These are phyloP conservation scores for Suricata suricatta DNA, from an alignment of 2,113 vertebrate genomes.

Conservation along the genomic window DNA sequence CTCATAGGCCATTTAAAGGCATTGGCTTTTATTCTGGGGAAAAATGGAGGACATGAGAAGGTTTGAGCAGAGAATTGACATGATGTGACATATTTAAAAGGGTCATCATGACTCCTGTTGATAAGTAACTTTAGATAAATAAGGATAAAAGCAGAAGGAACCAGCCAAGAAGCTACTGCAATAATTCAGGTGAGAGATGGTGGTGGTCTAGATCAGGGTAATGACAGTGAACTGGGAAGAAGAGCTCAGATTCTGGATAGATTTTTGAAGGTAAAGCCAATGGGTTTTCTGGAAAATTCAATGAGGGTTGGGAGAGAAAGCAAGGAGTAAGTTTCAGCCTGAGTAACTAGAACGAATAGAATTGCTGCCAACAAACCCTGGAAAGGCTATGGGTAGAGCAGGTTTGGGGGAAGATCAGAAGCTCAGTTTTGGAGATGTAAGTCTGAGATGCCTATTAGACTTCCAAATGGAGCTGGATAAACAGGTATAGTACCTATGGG, in stretches of 20 bases:
- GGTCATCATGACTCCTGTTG: neutral
- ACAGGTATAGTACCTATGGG: neutral
- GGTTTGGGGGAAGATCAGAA: neutral
- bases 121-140: neutral
- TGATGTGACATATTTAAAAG: neutral
- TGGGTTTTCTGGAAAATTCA: neutral
- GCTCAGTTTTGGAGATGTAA: neutral
- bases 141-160: neutral
- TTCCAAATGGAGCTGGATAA: neutral
- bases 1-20: neutral
- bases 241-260: neutral
- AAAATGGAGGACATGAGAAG: neutral
- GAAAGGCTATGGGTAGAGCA: neutral
- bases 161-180: neutral
- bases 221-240: neutral
- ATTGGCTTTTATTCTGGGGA: slow-evolving; percentile 9
- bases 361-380: neutral
- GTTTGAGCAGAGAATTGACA: neutral
- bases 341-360: neutral
- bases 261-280: neutral
- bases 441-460: neutral
- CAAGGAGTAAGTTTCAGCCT: neutral
- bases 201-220: neutral
- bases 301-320: neutral
- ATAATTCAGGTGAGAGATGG: neutral